A percentile compares a stretch with the other conserved stretches of the same genome.
These are phyloP conservation scores for cattle (Bos taurus) DNA, from an alignment of 2,113 vertebrate genomes.

Conservation along the genomic window ARS-UCD2.0 NC_037344.1:7286501-7287000, in stretches of 20 bases:
- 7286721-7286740: not conserved
- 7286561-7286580: not conserved
- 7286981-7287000: not conserved
- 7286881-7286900: not conserved
- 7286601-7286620: not conserved
- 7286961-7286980: not conserved
- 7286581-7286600: not conserved
- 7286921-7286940: not conserved
- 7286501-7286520: not conserved
- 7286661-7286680: not conserved
- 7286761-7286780: not conserved
- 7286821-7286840: not conserved
- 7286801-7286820: not conserved
- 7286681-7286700: not conserved
- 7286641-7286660: not conserved
- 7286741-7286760: not conserved
- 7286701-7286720: not conserved
- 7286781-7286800: not conserved
- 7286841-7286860: not conserved
- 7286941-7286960: not conserved
- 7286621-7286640: not conserved
- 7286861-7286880: not conserved
- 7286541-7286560: not conserved
- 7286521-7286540: not conserved
- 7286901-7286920: not conserved